Base-by-base conservation (phyloP, 2,888 invertebrate genomes). In the Epinotia ramella region DNA sequence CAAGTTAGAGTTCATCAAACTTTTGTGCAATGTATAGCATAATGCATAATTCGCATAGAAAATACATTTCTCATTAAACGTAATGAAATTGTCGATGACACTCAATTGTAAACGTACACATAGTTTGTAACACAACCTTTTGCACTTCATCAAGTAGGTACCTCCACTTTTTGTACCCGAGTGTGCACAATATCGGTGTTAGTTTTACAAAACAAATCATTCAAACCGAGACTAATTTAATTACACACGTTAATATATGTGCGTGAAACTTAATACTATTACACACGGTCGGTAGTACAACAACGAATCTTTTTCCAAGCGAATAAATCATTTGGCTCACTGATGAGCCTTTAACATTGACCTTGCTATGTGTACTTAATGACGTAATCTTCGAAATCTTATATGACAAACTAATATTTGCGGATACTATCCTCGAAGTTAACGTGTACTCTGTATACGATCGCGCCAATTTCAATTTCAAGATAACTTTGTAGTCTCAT, bases 271-370 rank as follows among this genome's bases (percentile, higher is more conserved):
- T 69, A 68, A 64, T n/a, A 64, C 59, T 13, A 64, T 49, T 33
- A 59, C 63, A 13, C 69, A 74, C 20, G 64, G 70, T 70, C 49
- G 64, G 3, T 24, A 74, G 49, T 49, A 59, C 59, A 60, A 70
- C 64, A 59, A 12, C 70, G 65, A 16, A 9, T 7, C 13, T 18
- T 57, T 57, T 74, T 69, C 20, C 49, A 13, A 40, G 9, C 49
- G 65, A 59, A 70, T 49, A 64, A 69, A 33, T 49, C 60, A 70
- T 16, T 64, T 64, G 28, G 70, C 20, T 64, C 28, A 62, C 66
- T 18, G 74, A 69, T 74, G 74, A 70, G 74, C 74, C 74, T 74
- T 69, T 74, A 69, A 69, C 69, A 69, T 69, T 70, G 65, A 70
- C 74, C 74, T 74, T 70, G 74, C 57, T 60, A 56, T 46, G 56